Evolutionary conservation across 2,113 vertebrate species (phyloP).

Genomic region (Axis porcinus): DNA sequence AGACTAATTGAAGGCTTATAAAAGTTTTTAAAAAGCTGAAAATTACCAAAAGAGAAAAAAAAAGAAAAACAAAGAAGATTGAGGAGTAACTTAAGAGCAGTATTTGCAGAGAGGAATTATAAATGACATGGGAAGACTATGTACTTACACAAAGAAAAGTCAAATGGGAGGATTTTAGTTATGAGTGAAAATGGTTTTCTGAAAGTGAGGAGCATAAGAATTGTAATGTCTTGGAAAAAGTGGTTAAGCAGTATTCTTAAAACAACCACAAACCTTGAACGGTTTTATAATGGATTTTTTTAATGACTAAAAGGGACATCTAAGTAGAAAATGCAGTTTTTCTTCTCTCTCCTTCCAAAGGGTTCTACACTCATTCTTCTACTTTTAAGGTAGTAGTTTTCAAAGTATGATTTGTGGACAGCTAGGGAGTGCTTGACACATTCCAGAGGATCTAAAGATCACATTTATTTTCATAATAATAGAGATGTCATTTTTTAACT

Average conservation of each 20-base stretch:
- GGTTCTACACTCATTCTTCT: background rate
- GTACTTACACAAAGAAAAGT: background rate
- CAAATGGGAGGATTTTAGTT: background rate
- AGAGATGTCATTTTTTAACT: background rate
- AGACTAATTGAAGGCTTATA: background rate
- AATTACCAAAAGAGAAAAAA: background rate
- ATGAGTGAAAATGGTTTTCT: background rate
- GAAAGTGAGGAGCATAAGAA: background rate
- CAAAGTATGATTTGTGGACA: background rate
- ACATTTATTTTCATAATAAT: background rate
- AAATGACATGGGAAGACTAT: background rate
- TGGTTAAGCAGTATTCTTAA: background rate
- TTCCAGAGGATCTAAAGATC: background rate
- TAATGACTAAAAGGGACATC: background rate
- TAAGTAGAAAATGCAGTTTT: background rate
- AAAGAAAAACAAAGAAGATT: background rate
- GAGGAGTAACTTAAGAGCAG: background rate
- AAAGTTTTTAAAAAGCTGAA: background rate
- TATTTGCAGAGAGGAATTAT: background rate
- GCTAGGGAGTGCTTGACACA: background rate
- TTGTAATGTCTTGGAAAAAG: background rate
- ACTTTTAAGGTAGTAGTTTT: background rate
- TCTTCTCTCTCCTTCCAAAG: fast-evolving
- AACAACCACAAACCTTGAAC: background rate
- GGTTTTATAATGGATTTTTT: background rate